Evolutionary conservation across 2,797 vertebrate species (phyloP), one percentile per base, ranked within the genome.

Genomic region (Lophius americanus): DNA sequence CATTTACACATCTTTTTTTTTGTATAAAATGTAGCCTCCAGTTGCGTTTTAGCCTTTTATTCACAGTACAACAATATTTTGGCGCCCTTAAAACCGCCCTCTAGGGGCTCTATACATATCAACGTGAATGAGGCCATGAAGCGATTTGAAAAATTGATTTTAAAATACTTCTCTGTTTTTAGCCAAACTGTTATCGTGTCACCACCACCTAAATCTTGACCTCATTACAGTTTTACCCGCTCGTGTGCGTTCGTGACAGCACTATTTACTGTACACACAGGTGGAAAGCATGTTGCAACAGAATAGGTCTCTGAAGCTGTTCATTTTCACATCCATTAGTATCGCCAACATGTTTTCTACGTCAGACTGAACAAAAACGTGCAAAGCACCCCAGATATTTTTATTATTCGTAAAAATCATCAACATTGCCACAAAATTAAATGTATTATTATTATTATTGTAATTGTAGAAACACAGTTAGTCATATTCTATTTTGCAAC

Each of bases 181-280:
- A 23, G 23, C 23, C 23, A 23, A 23, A 23, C 23, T 23, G 23
- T 23, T 23, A 23, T 23, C 23, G 23, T 23, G 23, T 23, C 23
- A 23, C 1, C 23, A 23, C 23, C 23, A 23, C 23, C 23, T 23
- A 41, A 47, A 4, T 47, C 44, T 13, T 12, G 44, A 11, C 11
- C 53, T 55, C 44, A 53, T 36, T 39, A 47, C 12, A 35, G 44
- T 56, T 69, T 43, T 2, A 9, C 42, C 14, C 39, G 48, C 8
- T 0, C 33, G 55, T 43, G 38, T 61, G 51, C 42, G 49, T 9
- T 14, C 38, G 41, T 52, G 43, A 68, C 51, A 48, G 0, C 9
- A 5, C 35, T 48, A 43, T 56, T 74, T 63, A 63, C 51, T 58
- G 23, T 51, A 14, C 3, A 50, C 59, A 57, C 33, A 68, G 32